Evolutionary conservation across 2,113 vertebrate species (phyloP), one percentile per base, ranked within the genome.

Genomic region (Nicator chloris): DNA sequence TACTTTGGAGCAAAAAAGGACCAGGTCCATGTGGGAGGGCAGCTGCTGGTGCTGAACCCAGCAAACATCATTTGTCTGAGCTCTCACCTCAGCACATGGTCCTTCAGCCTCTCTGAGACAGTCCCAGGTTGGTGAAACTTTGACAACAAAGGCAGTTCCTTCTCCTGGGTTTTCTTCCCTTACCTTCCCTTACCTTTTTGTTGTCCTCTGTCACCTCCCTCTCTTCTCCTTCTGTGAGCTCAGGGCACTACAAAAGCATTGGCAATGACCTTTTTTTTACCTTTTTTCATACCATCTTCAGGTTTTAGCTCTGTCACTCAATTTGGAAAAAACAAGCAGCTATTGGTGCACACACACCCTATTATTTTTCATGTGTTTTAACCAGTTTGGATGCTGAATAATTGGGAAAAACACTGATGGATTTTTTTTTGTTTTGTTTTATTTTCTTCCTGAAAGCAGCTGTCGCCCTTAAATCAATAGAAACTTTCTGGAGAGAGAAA

Each of bases 261-360:
- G 31, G 7, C 17, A 59, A 6, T 35, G 17, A 20, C 18, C 13
- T 35, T 75, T 35, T 45, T 30, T n/a, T 20, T 33, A n/a, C 19
- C 3, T 30, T 61, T 93, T 86, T 87, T 12, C 39, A 27, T 44
- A 4, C 8, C 56, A 15, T 22, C 60, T 82, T 76, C 30, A 50
- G 26, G 15, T 77, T 77, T 89, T 49, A 68, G n/a, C 24, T 57
- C 82, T 60, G 17, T 45, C 28, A 13, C 13, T 78, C 20, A 11
- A 0, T 66, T 47, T 63, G 44, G 44, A 27, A 70, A 84, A 70
- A 15, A 3, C 1, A 27, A 44, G 20, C 21, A 81, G 13, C 64
- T 21, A 4, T 21, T 44, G 59, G 5, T 50, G 31, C 1, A 0
- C 12, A 26, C 1, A 0, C 3, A 1, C 33, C 22, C 5, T 15